phyloP scores from a whole-genome alignment of 2,113 vertebrate species.

The Theropithecus gelada region DNA sequence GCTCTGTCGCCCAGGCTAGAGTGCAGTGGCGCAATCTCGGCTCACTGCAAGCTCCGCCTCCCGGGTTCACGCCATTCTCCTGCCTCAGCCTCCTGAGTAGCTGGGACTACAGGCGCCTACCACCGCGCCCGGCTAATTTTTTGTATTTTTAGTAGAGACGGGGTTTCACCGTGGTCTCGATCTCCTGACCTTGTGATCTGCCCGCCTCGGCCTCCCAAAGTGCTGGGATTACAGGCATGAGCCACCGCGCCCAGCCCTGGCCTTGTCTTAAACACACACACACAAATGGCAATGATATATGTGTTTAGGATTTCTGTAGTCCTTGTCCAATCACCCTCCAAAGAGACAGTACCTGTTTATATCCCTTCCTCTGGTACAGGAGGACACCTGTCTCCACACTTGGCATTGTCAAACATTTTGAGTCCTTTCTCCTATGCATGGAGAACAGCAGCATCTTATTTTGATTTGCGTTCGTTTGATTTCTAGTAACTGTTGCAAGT shows the following conservation, averaged over 20 bases:
- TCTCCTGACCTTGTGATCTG: too few relatives aligned
- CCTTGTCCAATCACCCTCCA: neutral
- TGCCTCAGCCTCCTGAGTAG: too few relatives aligned
- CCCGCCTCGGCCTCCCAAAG: too few relatives aligned
- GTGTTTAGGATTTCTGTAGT: neutral
- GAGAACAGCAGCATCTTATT: neutral
- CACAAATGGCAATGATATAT: rapidly evolving
- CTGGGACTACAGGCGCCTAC: too few relatives aligned
- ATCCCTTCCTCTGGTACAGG: neutral
- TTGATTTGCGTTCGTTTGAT: neutral
- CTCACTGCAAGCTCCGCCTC: too few relatives aligned
- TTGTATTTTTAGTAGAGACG: too few relatives aligned
- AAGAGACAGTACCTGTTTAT: neutral
- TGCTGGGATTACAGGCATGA: too few relatives aligned
- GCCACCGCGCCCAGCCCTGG: neutral
- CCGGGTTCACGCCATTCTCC: too few relatives aligned
- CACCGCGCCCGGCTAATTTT: too few relatives aligned
- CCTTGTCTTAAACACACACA: neutral
- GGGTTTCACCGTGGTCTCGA: too few relatives aligned
- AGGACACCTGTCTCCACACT: neutral
- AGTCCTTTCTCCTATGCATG: neutral
- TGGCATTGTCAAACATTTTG: neutral
- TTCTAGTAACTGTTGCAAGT: neutral
- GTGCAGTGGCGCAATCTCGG: too few relatives aligned
- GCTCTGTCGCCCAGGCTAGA: too few relatives aligned